Base-by-base conservation (phyloP, 2,113 vertebrate species). In the Sylvia atricapilla region DNA sequence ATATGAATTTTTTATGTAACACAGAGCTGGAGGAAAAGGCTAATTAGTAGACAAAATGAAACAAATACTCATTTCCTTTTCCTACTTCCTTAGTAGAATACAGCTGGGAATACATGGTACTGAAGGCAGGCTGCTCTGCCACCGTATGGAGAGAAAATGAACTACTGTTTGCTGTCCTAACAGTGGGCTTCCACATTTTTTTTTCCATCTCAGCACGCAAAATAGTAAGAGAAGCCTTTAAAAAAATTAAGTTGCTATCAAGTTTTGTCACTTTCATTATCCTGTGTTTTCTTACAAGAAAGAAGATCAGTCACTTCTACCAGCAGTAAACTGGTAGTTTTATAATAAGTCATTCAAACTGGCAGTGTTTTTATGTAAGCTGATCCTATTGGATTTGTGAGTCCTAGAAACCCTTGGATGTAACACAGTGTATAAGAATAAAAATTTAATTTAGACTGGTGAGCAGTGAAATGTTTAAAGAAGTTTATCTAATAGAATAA, bases 81-180 rank as follows among this genome's bases (percentile, higher is more conserved):
- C 46, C 14, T 59, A 6, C 66, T 84, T 74, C 46, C 13, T n/a
- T 64, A 49, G 55, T 27, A 53, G 59, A 56, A 3, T 56, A 58
- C 10, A 0, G 33, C 39, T 7, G 33, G 66, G 59, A 73, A 58
- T 50, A 37, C 19, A 5, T 3, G 30, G 21, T 24, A 15, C 6
- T 67, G 75, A 90, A 62, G 23, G 60, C 76, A 68, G 55, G 67
- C 75, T 88, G 59, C 55, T 91, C 69, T 96, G 94, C 94, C 90
- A 95, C 86, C 90, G 4, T 46, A 21, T 86, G 88, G 76, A 81
- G 33, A 70, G n/a, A 86, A 87, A 77, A 73, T 20, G 50, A 95
- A 93, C 55, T 95, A 10, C 75, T 85, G 1, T 67, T 72, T 5
- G 33, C 30, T 68, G 10, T 62, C 15, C 14, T 66, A 31, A 43